These are phyloP conservation scores for Corythornis vintsioides DNA, from an alignment of 2,113 vertebrate species.

Conservation along the genomic window DNA sequence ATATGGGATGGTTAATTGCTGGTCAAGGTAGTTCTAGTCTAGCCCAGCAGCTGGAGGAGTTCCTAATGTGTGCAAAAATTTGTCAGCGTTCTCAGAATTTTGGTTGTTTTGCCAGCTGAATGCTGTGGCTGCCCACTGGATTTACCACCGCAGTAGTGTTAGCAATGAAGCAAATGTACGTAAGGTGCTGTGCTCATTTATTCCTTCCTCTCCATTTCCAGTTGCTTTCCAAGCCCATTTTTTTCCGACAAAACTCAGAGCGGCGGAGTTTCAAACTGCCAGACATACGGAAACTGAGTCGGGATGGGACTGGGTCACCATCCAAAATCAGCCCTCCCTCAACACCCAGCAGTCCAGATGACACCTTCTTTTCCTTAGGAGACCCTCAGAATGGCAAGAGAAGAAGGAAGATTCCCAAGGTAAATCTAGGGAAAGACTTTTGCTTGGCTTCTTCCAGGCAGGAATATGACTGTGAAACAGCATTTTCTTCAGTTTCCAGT, in stretches of 20 bases:
- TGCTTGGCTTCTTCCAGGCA: background rate
- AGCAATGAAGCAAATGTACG: background rate
- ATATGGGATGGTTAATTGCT: background rate
- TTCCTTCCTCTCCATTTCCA: constrained; percentile 25
- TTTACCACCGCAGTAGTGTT: background rate
- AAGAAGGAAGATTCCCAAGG: constrained; percentile 93
- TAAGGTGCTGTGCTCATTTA: background rate
- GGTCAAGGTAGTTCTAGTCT: background rate
- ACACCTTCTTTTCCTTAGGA: constrained; percentile 90
- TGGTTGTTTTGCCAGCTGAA: background rate
- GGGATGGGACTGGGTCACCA: constrained; percentile 86
- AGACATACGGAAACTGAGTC: constrained; percentile 87
- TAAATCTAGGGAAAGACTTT: constrained; percentile 55
- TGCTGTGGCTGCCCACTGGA: background rate
- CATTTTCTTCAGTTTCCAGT: background rate
- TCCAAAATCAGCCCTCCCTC: constrained; percentile 92
- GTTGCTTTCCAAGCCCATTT: constrained; percentile 83
- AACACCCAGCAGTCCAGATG: constrained; percentile 94
- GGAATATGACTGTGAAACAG: background rate
- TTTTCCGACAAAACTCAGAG: constrained; percentile 93
- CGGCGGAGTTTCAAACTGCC: constrained; percentile 91
- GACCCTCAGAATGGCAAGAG: constrained; percentile 90
- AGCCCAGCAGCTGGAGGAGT: background rate
- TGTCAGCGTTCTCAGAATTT: background rate
- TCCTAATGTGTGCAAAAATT: background rate